A percentile compares a stretch with the other conserved stretches of the same genome.
Evolutionary conservation across 2,888 invertebrate species (phyloP).

Genomic region (Pemphredon lugubris): DNA sequence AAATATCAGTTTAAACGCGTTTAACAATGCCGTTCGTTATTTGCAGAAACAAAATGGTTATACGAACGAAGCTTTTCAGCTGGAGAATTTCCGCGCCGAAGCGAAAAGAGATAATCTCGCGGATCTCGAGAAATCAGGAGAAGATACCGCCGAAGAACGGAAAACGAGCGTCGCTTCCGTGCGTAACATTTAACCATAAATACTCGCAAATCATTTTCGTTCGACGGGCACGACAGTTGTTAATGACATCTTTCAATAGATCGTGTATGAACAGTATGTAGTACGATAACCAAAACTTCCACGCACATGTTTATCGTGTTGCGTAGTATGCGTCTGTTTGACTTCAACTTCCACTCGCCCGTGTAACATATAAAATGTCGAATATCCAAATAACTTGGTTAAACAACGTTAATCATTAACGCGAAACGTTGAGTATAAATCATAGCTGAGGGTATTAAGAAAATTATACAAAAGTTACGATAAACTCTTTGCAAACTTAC

Average conservation of each 20-base stretch:
- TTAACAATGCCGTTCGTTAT: too few species aligned
- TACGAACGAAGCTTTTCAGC: constrained; percentile 64
- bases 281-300: too few species aligned
- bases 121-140: constrained; percentile 21
- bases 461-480: too few species aligned
- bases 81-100: constrained; percentile 38
- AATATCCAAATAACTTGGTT: too few species aligned
- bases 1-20: not conserved
- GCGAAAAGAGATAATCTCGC: constrained; percentile 18
- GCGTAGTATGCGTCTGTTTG: too few species aligned
- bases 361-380: too few species aligned
- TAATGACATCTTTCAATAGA: not conserved
- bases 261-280: not conserved
- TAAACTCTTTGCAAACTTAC: too few species aligned
- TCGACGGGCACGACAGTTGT: not conserved
- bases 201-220: not conserved
- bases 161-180: constrained; percentile 17
- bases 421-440: too few species aligned
- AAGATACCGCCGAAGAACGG: constrained; percentile 12
- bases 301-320: too few species aligned
- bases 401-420: too few species aligned
- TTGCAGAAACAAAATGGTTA: constrained; percentile 57
- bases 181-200: constrained; percentile 8
- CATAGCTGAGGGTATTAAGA: too few species aligned
- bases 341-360: too few species aligned